Percentiles rank a stretch among this genome's conserved stretches.
phyloP scores from a whole-genome alignment of 1,140 invertebrate genomes.

The Amyelois transitella region DNA sequence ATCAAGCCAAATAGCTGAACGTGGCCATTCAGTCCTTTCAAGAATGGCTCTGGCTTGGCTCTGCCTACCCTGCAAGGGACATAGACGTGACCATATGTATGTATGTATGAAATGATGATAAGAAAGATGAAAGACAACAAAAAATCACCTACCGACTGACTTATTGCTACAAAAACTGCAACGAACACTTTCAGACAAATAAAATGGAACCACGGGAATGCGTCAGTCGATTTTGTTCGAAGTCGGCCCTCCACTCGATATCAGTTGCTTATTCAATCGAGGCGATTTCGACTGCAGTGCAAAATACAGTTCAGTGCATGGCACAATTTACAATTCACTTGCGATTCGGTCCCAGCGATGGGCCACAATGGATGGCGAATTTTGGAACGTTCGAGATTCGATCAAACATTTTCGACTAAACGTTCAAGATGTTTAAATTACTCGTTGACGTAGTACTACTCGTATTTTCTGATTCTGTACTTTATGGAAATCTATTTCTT shows the following conservation, averaged over 20 bases:
- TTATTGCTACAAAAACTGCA: background rate
- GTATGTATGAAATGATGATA: no score
- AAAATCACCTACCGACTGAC: no score
- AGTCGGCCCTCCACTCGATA: constrained; percentile 22
- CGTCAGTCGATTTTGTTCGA: background rate
- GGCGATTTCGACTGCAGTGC: constrained; percentile 32
- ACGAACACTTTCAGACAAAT: background rate
- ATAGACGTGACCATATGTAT: no score
- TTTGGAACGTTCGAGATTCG: constrained; percentile 22
- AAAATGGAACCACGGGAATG: constrained; percentile 18
- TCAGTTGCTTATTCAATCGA: constrained; percentile 51
- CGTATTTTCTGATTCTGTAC: no score
- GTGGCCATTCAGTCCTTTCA: no score
- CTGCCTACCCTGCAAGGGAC: no score
- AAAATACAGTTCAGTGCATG: constrained; percentile 43
- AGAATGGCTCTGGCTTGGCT: no score
- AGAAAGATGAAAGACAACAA: no score
- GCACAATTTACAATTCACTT: constrained; percentile 47
- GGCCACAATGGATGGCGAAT: constrained; percentile 20
- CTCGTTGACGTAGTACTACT: background rate
- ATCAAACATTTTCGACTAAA: constrained; percentile 3
- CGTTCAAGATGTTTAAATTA: background rate
- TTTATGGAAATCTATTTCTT: no score
- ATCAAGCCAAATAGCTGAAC: no score
- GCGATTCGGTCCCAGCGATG: constrained; percentile 14